Percentiles rank a stretch among this genome's conserved stretches.
Evolutionary conservation across 2,797 vertebrate genomes (phyloP).

Genomic region (Tangara arthus): DNA sequence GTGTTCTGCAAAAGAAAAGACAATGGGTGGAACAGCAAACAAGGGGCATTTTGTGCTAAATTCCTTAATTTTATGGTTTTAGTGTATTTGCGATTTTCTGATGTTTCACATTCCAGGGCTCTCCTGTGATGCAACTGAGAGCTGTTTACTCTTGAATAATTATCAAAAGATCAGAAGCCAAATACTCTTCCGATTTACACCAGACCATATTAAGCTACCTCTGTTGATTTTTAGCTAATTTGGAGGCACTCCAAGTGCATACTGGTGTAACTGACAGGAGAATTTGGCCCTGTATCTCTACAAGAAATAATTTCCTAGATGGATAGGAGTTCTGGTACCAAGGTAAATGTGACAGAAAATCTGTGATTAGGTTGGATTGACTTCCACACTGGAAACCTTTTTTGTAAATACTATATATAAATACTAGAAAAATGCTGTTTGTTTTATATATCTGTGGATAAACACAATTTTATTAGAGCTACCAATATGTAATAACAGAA

Average conservation of each 20-base stretch:
- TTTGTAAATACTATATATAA: slow-evolving; percentile 67
- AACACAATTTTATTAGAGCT: slow-evolving; percentile 68
- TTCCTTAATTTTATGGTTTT: slow-evolving; percentile 2
- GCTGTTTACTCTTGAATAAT: slow-evolving; percentile 67
- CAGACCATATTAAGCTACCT: slow-evolving; percentile 34
- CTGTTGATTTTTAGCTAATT: slow-evolving; percentile 55
- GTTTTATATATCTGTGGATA: slow-evolving; percentile 69
- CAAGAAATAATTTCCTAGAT: slow-evolving; percentile 68
- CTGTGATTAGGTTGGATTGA: slow-evolving; percentile 67
- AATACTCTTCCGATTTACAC: slow-evolving; percentile 59
- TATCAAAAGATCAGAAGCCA: slow-evolving; percentile 56
- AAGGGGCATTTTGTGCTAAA: not conserved
- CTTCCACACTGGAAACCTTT: slow-evolving; percentile 60
- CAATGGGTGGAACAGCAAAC: not conserved
- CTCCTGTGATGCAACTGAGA: slow-evolving; percentile 26
- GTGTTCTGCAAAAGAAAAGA: slow-evolving; percentile 5
- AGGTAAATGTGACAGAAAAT: slow-evolving; percentile 70
- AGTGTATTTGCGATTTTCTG: not conserved
- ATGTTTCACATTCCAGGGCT: slow-evolving; percentile 48
- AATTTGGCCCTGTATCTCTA: slow-evolving; percentile 31
- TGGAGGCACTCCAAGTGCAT: slow-evolving; percentile 45
- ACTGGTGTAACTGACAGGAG: slow-evolving; percentile 31
- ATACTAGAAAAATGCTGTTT: slow-evolving; percentile 69
- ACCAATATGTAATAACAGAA: slow-evolving; percentile 61
- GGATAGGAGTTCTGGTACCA: slow-evolving; percentile 53